Evolutionary conservation across 2,888 invertebrate genomes (phyloP), one percentile per base, ranked within the genome.

Genomic region (Rhagonycha lutea): DNA sequence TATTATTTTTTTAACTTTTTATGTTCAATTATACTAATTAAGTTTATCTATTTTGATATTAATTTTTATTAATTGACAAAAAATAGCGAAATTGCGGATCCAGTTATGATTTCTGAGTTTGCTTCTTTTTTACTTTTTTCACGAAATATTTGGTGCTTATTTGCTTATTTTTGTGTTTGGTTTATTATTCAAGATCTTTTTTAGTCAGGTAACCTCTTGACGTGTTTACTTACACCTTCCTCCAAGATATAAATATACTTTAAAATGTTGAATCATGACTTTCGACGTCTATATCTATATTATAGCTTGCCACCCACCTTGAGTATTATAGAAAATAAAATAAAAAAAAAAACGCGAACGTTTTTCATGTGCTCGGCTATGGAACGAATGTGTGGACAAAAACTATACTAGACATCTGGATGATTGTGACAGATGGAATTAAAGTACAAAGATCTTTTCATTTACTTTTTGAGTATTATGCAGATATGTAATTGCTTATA

Each of bases 251-350:
- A 79, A 79, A 79, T 77, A 65, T 65, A 79, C 72, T 74, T 77
- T 77, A 78, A 81, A 79, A 79, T 76, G 78, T 79, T 79, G 80
- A 82, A 80, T 82, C 82, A 82, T 82, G 82, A 82, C 76, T 76
- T 79, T 81, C 82, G 82, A 83, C 82, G 80, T 82, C 79, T 81
- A 83, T 82, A 82, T 83, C 83, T 83, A 83, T 82, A 83, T 83
- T 83, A 83, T 81, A 81, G 80, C 70, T 73, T 81, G 80, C 83
- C 83, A 83, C 83, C 83, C 83, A 83, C 82, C 75, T 84, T 83
- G 85, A 78, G 76, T 24, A 69, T 70, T 68, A 69, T 62, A 76
- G 76, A 61, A 73, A 65, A 74, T 63, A 70, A 75, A 72, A 75
- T 61, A 70, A 74, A 76, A 70, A 72, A n/a, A 76, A 63, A 72